Conservation (phyloP, 2,797 vertebrate genomes). For the Clarias laeviceps region DNA sequence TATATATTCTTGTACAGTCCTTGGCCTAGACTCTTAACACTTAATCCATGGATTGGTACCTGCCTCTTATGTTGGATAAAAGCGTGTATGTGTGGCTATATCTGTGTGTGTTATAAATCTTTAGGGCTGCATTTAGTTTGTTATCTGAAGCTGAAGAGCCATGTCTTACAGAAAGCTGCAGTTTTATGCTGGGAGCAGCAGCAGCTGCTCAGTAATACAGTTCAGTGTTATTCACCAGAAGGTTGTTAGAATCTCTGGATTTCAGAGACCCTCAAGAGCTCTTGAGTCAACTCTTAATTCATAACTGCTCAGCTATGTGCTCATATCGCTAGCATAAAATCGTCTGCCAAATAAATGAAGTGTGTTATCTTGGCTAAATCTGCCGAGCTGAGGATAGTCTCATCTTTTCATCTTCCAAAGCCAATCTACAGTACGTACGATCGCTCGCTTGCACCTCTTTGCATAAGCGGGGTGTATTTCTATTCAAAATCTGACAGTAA, state of each 20-base stretch:
- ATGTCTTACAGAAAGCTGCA: background rate
- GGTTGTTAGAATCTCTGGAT: background rate
- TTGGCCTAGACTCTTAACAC: background rate
- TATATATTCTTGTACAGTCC: background rate
- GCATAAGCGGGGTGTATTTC: background rate
- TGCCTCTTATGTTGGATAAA: background rate
- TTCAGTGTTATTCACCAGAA: background rate
- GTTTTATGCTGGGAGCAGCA: background rate
- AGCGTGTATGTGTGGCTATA: background rate
- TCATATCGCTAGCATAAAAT: background rate
- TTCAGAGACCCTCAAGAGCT: background rate
- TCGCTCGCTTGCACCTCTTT: background rate
- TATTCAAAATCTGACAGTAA: background rate
- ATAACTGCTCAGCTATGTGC: background rate
- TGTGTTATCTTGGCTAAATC: background rate
- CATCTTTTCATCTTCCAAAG: background rate
- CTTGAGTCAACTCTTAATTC: background rate
- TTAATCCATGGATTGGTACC: background rate
- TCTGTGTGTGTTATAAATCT: background rate
- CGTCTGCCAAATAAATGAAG: conserved; percentile 11
- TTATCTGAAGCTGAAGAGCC: background rate
- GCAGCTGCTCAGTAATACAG: background rate
- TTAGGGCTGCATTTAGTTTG: background rate
- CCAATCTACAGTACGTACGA: background rate
- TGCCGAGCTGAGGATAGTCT: background rate